Percentiles rank a stretch among this genome's conserved stretches.
Evolutionary conservation across 2,113 vertebrate species (phyloP).

Genomic region (Tonatia bakeri): DNA sequence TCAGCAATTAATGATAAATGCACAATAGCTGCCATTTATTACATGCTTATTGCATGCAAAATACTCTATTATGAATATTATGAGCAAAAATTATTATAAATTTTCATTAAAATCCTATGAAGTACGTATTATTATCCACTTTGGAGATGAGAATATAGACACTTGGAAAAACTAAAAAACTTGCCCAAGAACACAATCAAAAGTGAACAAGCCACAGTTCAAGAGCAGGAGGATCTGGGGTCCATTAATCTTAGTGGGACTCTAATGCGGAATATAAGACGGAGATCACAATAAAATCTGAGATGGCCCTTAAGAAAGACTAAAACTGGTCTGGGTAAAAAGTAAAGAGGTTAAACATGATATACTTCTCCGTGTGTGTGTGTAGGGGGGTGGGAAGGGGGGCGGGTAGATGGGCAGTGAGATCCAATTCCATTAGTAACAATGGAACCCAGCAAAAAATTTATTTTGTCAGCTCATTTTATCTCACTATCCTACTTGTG

Average conservation of each 20-base stretch:
- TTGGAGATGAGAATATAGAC: not conserved
- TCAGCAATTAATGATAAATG: not conserved
- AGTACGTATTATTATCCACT: not conserved
- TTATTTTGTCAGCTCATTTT: not conserved
- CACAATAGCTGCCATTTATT: not conserved
- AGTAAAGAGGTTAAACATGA: not conserved
- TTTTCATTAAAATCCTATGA: not conserved
- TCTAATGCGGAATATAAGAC: not conserved
- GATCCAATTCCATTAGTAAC: not conserved
- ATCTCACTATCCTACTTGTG: not conserved
- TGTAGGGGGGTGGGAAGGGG: too few species aligned
- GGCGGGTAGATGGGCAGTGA: not conserved
- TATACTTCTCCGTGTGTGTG: not conserved
- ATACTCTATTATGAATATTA: not conserved
- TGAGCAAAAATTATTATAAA: not conserved
- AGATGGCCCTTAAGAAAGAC: not conserved
- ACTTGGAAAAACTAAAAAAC: not conserved
- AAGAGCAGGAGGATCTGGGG: not conserved
- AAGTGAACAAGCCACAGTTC: not conserved
- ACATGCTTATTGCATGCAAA: not conserved
- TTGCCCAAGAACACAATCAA: not conserved
- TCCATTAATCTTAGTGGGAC: fast-evolving
- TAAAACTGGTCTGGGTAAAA: not conserved
- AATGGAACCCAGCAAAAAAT: not conserved
- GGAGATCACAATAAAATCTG: not conserved